Base-by-base conservation (phyloP, 1,140 invertebrate genomes). In the Solenopsis invicta region DNA sequence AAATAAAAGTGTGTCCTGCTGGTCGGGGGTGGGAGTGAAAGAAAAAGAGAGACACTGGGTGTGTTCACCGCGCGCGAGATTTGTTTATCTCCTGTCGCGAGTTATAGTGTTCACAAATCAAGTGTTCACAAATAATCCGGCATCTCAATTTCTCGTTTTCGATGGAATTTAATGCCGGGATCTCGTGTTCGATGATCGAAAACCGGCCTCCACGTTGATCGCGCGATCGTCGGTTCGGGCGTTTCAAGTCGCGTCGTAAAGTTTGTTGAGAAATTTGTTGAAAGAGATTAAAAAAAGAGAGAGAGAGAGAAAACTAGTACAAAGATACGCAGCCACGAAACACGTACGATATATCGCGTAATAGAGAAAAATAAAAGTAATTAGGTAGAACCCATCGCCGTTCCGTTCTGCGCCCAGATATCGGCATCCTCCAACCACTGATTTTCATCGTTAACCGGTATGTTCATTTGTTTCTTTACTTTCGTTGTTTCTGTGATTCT, bases 361-460 rank as follows among this genome's bases (percentile, higher is more conserved):
- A 80, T 59, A 61, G 67, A 24, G 37, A 48, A 12, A 82, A 74
- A 81, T 81, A 74, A 74, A 74, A 84, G 54, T 84, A 74, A 74
- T 84, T 74, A 74, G 61, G 45, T 48, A 84, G 48, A 84, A 84
- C 48, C 80, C 89, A 91, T 84, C 93, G 93, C 92, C 93, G 94
- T 93, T 93, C 90, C 91, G 93, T 94, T 94, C 93, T 94, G 91
- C 94, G 93, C 91, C 93, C 93, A 94, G 93, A 89, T 91, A 89
- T 93, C 94, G 93, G 93, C 94, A 94, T 93, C 91, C 92, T 93
- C 91, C 93, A 93, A 94, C 93, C 93, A 93, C 94, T 94, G 94
- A 94, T 95, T 95, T 95, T 95, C 94, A 95, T 94, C 95, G 93
- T 95, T 95, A 95, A 95, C 92, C 93, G 95, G 95, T 95, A 95